These are phyloP conservation scores for Amazona guildingii DNA, from an alignment of 2,113 vertebrate species.

Conservation along the genomic window DNA sequence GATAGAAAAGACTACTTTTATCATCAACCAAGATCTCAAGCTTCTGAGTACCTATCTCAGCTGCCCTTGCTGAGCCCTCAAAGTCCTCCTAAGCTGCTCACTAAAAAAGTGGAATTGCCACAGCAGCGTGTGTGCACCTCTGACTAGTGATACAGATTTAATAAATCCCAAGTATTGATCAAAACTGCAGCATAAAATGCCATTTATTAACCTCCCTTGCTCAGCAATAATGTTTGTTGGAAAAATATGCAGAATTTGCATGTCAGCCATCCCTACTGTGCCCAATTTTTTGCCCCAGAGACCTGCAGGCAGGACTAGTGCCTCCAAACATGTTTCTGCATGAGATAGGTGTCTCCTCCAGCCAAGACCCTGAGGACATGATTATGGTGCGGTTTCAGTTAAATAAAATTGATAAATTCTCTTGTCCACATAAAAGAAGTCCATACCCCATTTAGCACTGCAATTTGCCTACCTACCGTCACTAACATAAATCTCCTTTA, in stretches of 20 bases:
- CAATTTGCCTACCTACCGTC: conserved; percentile 62
- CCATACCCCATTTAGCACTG: conserved; percentile 68
- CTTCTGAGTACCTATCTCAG: neutral
- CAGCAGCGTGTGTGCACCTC: neutral
- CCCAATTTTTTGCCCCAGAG: neutral
- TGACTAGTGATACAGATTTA: neutral
- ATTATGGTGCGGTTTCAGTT: conserved; percentile 15
- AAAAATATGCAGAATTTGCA: neutral
- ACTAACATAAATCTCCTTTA: conserved; percentile 67
- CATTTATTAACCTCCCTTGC: neutral
- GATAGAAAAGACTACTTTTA: neutral
- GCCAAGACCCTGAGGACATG: neutral
- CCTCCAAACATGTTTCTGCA: neutral
- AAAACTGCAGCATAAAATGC: neutral
- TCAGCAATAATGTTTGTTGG: neutral
- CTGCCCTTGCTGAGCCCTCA: neutral
- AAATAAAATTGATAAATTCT: conserved; percentile 66
- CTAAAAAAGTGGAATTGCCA: neutral
- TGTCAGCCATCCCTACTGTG: neutral
- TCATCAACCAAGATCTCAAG: neutral
- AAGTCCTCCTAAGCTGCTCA: neutral
- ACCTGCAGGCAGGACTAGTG: rapidly evolving
- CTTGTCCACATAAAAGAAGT: conserved; percentile 62
- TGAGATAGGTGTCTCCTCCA: neutral
- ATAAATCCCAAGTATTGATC: neutral